These are phyloP conservation scores for Oegoconia quadripuncta DNA, from an alignment of 2,888 invertebrate species.

Conservation along the genomic window DNA sequence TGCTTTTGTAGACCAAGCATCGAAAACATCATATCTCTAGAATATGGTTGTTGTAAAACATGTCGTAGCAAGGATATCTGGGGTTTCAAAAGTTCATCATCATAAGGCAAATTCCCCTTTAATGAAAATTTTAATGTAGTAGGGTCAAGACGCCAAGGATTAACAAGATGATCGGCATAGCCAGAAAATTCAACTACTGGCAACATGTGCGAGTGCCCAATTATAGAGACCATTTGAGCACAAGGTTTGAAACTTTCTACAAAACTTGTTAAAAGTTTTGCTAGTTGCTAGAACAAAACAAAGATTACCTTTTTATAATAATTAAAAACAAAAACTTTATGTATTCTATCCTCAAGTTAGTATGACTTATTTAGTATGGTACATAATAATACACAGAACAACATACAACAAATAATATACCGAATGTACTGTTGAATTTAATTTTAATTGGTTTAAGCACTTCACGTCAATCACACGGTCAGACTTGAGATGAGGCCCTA, in stretches of 20 bases:
- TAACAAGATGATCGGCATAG: conserved; percentile 92
- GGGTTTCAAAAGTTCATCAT: conserved; percentile 91
- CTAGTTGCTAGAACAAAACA: conserved; percentile 84
- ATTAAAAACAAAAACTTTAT: no score
- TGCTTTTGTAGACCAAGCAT: conserved; percentile 97
- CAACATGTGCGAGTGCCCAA: conserved; percentile 93
- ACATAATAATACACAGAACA: no score
- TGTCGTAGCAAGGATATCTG: conserved; percentile 93
- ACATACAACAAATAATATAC: no score
- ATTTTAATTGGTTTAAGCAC: no score
- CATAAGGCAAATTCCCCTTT: conserved; percentile 90
- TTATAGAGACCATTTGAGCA: conserved; percentile 97
- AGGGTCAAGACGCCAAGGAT: conserved; percentile 96
- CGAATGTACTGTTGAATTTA: no score
- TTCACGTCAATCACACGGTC: no score
- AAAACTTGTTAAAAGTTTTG: conserved; percentile 90
- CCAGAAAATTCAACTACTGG: conserved; percentile 97
- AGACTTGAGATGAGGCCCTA: no score
- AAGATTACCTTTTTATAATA: neutral
- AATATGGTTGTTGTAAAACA: conserved; percentile 96
- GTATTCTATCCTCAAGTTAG: no score
- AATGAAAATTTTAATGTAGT: conserved; percentile 83
- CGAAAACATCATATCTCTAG: conserved; percentile 96
- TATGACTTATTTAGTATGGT: no score
- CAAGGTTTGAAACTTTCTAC: conserved; percentile 95